Evolutionary conservation across 2,797 vertebrate genomes (phyloP).

Genomic region (Halcyon chelicuti): DNA sequence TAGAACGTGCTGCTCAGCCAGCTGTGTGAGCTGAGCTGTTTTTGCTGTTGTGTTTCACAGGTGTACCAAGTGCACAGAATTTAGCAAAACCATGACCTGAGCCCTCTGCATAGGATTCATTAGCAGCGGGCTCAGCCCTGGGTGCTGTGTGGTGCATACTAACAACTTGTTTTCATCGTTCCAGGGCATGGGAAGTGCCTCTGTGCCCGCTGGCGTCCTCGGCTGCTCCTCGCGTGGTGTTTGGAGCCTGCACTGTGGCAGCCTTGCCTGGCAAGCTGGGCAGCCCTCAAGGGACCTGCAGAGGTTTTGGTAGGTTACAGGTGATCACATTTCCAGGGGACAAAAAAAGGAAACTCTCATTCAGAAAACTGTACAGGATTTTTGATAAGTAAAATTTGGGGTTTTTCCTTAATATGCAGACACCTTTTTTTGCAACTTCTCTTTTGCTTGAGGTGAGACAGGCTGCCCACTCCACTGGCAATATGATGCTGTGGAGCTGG

Average conservation of each 20-base stretch:
- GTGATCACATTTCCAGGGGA: neutral
- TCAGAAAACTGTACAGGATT: neutral
- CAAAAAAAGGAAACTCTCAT: neutral
- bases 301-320: neutral
- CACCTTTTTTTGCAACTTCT: neutral
- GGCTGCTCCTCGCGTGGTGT: fast-evolving
- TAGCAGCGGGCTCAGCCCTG: neutral
- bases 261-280: neutral
- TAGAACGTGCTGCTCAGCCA: fast-evolving
- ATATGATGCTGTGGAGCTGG: neutral
- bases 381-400: neutral
- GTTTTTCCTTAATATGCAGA: neutral
- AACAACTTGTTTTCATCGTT: neutral
- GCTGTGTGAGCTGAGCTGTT: fast-evolving
- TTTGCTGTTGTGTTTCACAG: neutral
- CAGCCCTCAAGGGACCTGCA: neutral
- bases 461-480: neutral
- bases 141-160: neutral
- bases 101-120: neutral
- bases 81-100: neutral
- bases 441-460: neutral
- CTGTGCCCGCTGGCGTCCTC: fast-evolving
- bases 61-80: neutral
- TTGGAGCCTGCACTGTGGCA: neutral
- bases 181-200: neutral